Percentiles rank a stretch among this genome's conserved stretches.
These are phyloP conservation scores for Linurgus olivaceus DNA, from an alignment of 2,797 vertebrate genomes.

Conservation along the genomic window DNA sequence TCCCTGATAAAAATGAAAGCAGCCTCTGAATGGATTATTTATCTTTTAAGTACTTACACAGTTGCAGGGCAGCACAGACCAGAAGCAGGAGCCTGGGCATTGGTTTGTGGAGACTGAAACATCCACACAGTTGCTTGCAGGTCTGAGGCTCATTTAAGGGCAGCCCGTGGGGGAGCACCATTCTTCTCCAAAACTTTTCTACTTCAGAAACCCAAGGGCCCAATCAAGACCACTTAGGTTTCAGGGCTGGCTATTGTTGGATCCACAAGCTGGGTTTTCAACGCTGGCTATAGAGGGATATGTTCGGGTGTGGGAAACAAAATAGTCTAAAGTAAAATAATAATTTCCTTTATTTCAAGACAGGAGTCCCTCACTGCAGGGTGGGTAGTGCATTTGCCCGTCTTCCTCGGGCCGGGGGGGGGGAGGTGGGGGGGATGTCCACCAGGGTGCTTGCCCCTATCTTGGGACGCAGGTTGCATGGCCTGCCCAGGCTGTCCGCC, in stretches of 20 bases:
- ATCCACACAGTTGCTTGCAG: not conserved
- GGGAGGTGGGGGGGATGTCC: no score
- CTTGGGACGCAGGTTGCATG: not conserved
- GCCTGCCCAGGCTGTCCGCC: no score
- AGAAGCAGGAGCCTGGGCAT: not conserved
- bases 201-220: not conserved
- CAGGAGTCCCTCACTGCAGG: fast-evolving
- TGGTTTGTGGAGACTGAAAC: not conserved
- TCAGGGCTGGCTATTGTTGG: not conserved
- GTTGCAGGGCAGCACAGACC: fast-evolving
- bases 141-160: not conserved
- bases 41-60: fast-evolving
- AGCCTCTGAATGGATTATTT: not conserved
- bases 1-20: not conserved
- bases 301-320: not conserved
- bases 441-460: not conserved
- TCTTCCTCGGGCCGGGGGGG: no score
- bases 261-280: not conserved
- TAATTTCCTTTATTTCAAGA: not conserved
- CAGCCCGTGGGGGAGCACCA: fast-evolving
- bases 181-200: not conserved
- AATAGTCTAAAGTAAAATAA: not conserved
- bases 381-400: no score
- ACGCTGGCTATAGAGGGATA: fast-evolving
- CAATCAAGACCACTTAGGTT: not conserved